Percentiles rank a stretch among this genome's conserved stretches.
phyloP scores from a whole-genome alignment of 1,140 invertebrate species.

The Maniola jurtina region DNA sequence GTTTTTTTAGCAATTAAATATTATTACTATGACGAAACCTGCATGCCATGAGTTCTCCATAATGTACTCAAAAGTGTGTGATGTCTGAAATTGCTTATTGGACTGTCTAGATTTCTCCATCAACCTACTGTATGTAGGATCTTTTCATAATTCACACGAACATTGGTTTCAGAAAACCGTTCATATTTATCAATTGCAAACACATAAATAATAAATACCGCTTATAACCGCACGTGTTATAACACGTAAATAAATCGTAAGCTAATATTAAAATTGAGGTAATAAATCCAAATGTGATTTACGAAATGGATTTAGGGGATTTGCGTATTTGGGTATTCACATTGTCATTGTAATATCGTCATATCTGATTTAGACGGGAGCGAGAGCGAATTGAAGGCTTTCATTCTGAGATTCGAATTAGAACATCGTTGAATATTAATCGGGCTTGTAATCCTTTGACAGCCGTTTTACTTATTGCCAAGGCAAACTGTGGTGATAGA shows the following conservation, averaged over 20 bases:
- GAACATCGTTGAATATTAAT: slow-evolving; percentile 20
- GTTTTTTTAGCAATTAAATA: too few relatives aligned
- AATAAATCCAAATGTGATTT: slow-evolving; percentile 23
- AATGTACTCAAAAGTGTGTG: too few relatives aligned
- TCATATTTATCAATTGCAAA: not conserved
- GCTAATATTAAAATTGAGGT: slow-evolving; percentile 19
- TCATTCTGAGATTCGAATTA: slow-evolving; percentile 1
- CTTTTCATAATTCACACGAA: not conserved
- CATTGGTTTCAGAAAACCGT: not conserved
- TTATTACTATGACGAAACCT: too few relatives aligned
- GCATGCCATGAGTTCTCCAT: too few relatives aligned
- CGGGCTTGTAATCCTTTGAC: not conserved
- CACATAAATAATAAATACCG: not conserved
- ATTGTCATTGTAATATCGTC: slow-evolving; percentile 18
- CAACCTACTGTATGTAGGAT: too few relatives aligned
- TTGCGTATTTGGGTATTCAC: slow-evolving; percentile 18
- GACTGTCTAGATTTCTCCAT: too few relatives aligned
- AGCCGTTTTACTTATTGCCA: not conserved
- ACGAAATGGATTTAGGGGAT: slow-evolving; percentile 20
- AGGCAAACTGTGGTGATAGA: not conserved
- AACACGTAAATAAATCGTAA: slow-evolving; percentile 3
- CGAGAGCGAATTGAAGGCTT: slow-evolving; percentile 8
- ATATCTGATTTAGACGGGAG: slow-evolving; percentile 21
- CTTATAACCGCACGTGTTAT: not conserved
- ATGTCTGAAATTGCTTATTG: too few relatives aligned